These are phyloP conservation scores for Nephrotoma guestfalica DNA, from an alignment of 2,888 invertebrate genomes.

Conservation along the genomic window DNA sequence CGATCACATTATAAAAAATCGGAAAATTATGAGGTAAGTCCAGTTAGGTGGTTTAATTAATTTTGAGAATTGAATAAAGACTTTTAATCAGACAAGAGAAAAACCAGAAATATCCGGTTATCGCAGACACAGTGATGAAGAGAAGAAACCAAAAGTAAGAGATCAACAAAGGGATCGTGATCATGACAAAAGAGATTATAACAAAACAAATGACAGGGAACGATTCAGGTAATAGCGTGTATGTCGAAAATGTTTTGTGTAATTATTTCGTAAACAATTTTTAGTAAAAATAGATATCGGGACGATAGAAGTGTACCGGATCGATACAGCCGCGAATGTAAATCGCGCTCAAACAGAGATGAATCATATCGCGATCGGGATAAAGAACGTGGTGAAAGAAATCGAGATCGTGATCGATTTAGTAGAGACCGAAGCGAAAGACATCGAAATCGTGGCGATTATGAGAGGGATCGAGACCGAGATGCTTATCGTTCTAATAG, in stretches of 20 bases:
- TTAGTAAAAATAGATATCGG: not conserved
- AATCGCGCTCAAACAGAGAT: not conserved
- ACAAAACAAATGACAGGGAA: not conserved
- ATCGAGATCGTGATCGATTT: not conserved
- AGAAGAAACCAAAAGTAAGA: not conserved
- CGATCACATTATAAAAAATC: not conserved
- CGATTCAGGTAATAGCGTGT: not conserved
- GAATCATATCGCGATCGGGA: conserved; percentile 15
- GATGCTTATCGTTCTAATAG: conserved; percentile 8
- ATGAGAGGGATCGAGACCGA: conserved; percentile 18
- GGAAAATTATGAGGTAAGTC: not conserved
- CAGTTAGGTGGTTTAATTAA: not conserved
- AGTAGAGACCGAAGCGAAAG: not conserved
- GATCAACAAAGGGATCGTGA: not conserved
- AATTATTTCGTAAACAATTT: not conserved
- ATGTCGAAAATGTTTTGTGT: not conserved
- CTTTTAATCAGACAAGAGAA: not conserved
- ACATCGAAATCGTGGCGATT: conserved; percentile 15
- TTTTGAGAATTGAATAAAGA: not conserved
- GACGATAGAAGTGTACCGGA: not conserved
- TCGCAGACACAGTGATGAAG: not conserved
- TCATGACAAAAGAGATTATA: not conserved
- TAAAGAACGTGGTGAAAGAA: not conserved
- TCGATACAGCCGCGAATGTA: not conserved
- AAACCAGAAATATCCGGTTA: not conserved